Evolutionary conservation across 2,797 vertebrate genomes (phyloP).

Genomic region (Hippoglossus hippoglossus): DNA sequence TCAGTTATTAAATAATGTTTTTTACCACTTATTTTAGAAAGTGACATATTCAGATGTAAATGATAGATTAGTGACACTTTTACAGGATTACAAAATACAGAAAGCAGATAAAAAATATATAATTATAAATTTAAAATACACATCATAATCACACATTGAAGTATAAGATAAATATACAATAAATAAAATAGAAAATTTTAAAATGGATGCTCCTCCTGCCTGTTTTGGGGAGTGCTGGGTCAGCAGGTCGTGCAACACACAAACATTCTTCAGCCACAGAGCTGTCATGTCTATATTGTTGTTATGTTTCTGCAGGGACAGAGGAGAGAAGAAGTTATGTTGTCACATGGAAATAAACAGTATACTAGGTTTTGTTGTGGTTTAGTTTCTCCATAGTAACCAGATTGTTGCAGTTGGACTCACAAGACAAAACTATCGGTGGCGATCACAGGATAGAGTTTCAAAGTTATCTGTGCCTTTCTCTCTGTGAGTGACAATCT

Average conservation of each 20-base stretch:
- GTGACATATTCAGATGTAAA: no score
- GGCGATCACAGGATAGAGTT: slow-evolving; percentile 17
- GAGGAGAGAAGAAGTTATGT: slow-evolving; percentile 2
- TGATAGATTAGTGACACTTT: no score
- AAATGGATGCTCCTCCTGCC: slow-evolving; percentile 44
- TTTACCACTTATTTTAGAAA: no score
- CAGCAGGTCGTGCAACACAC: slow-evolving; percentile 82
- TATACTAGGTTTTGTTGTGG: background rate
- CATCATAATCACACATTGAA: background rate
- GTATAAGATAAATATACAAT: background rate
- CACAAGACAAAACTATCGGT: slow-evolving; percentile 1
- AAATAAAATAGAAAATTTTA: background rate
- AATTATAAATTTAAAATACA: no score
- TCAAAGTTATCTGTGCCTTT: slow-evolving; percentile 36
- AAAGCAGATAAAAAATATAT: no score
- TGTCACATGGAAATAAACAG: background rate
- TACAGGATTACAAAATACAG: no score
- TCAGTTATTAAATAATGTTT: no score
- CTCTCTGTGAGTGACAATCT: slow-evolving; percentile 10
- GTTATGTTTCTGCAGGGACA: slow-evolving; percentile 78
- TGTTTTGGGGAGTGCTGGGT: slow-evolving; percentile 78
- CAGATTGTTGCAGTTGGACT: background rate
- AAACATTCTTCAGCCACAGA: slow-evolving; percentile 85
- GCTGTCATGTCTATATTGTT: slow-evolving; percentile 76
- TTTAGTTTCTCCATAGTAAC: background rate